Conservation (phyloP, 2,113 vertebrate species). For the Etheostoma cragini region DNA sequence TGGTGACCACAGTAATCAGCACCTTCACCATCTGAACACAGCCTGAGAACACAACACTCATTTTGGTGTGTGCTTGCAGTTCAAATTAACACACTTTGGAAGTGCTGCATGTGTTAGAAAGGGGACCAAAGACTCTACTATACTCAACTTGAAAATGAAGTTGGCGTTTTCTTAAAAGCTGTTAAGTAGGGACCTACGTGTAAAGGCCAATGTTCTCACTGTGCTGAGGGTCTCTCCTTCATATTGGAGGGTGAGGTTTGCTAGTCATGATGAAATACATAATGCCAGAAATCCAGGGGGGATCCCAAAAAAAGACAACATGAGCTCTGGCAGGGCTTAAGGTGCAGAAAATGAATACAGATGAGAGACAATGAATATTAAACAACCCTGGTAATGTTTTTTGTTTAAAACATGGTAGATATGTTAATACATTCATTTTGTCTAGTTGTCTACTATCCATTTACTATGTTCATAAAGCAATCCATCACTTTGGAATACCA, state of each 20-base stretch:
- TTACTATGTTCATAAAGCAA: background rate
- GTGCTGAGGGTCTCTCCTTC: conserved; percentile 9
- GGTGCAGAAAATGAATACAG: conserved; percentile 3
- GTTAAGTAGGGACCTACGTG: background rate
- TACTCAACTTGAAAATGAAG: conserved; percentile 14
- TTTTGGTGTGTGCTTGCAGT: conserved; percentile 30
- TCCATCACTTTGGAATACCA: background rate
- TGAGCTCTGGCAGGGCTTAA: background rate
- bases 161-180: conserved; percentile 24
- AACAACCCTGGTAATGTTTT: background rate
- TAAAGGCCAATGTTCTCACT: conserved; percentile 21
- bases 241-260: conserved; percentile 16
- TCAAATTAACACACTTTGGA: conserved; percentile 26
- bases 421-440: background rate
- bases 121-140: conserved; percentile 18
- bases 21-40: conserved; percentile 53
- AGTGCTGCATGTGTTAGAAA: conserved; percentile 9
- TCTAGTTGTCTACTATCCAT: background rate
- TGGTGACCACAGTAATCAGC: conserved; percentile 55
- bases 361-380: background rate
- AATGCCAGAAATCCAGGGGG: conserved; percentile 11
- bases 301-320: conserved; percentile 25
- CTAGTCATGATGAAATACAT: conserved; percentile 16
- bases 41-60: conserved; percentile 26
- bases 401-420: background rate